Evolutionary conservation across 2,888 invertebrate genomes (phyloP).

Genomic region (Chydorus sphaericus): DNA sequence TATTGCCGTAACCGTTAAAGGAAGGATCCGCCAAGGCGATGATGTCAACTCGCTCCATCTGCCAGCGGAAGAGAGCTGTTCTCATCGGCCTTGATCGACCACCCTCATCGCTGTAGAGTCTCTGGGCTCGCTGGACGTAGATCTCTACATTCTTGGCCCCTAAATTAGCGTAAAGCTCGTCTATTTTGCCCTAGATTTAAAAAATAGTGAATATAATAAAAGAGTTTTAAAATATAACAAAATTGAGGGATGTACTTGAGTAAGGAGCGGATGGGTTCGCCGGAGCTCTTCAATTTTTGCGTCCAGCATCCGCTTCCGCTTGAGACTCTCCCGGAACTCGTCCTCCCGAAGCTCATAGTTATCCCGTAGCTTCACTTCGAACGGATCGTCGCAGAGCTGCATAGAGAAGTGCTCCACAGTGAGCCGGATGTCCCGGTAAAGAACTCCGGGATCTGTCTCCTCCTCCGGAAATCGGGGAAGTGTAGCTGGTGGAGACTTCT

Average conservation of each 20-base stretch:
- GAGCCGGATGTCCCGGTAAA: slow-evolving; percentile 64
- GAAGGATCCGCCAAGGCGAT: slow-evolving; percentile 72
- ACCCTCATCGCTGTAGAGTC: slow-evolving; percentile 50
- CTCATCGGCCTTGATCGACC: slow-evolving; percentile 46
- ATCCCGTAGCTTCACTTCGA: slow-evolving; percentile 88
- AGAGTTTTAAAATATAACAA: not conserved
- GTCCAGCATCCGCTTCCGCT: slow-evolving; percentile 74
- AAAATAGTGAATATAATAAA: not conserved
- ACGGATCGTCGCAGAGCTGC: slow-evolving; percentile 94
- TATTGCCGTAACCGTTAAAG: slow-evolving; percentile 65
- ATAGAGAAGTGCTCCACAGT: slow-evolving; percentile 73
- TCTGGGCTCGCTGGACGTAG: slow-evolving; percentile 78
- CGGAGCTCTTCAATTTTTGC: slow-evolving; percentile 67
- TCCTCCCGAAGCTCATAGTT: slow-evolving; percentile 91
- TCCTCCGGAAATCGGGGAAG: slow-evolving; percentile 31
- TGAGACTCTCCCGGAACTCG: slow-evolving; percentile 85
- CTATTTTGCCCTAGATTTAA: slow-evolving; percentile 27
- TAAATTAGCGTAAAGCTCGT: slow-evolving; percentile 73
- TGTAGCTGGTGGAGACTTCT: slow-evolving; percentile 21
- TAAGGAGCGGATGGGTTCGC: slow-evolving; percentile 65
- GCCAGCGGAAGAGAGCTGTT: slow-evolving; percentile 73
- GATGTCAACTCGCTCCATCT: slow-evolving; percentile 54
- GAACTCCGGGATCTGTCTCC: slow-evolving; percentile 45
- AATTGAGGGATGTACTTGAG: slow-evolving; percentile 26
- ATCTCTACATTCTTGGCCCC: slow-evolving; percentile 86